Percentiles rank a stretch among this genome's conserved stretches.
Evolutionary conservation across 2,888 invertebrate genomes (phyloP).

Genomic region (Xylocampa areola): DNA sequence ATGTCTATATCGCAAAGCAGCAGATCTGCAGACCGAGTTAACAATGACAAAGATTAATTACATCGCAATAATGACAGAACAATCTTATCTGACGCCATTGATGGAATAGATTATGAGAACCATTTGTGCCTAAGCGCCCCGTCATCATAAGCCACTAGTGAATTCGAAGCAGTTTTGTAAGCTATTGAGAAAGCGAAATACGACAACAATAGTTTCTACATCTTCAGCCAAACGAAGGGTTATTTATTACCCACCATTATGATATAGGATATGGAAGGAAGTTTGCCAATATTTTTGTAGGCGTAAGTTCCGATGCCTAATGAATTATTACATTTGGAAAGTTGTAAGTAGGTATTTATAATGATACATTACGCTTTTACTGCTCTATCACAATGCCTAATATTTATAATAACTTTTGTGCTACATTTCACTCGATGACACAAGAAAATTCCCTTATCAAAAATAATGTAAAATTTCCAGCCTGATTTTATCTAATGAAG

Average conservation of each 20-base stretch:
- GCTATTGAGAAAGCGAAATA: constrained; percentile 50
- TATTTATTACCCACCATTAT: constrained; percentile 53
- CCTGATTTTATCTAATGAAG: constrained; percentile 61
- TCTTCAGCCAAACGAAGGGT: constrained; percentile 41
- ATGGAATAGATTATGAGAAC: constrained; percentile 74
- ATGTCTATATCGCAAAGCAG: constrained; percentile 64
- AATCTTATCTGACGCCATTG: constrained; percentile 77
- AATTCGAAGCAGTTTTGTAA: constrained; percentile 54
- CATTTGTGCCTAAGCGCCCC: constrained; percentile 65
- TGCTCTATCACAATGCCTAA: constrained; percentile 18
- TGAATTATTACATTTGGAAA: constrained; percentile 45
- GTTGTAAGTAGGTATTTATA: constrained; percentile 21
- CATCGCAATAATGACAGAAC: constrained; percentile 79
- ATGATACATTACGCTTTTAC: constrained; percentile 23
- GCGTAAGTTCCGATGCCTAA: constrained; percentile 32
- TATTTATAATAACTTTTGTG: constrained; percentile 11
- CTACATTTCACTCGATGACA: constrained; percentile 8
- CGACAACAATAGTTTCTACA: constrained; percentile 57
- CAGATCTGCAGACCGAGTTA: constrained; percentile 76
- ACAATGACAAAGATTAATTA: constrained; percentile 85
- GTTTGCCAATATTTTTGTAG: constrained; percentile 50
- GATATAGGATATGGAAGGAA: constrained; percentile 48
- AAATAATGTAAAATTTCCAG: constrained; percentile 55
- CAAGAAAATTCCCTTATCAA: constrained; percentile 32
- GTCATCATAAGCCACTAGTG: constrained; percentile 66